Conservation (phyloP, 2,888 invertebrate species). For the Branchinecta sandiegonensis region DNA sequence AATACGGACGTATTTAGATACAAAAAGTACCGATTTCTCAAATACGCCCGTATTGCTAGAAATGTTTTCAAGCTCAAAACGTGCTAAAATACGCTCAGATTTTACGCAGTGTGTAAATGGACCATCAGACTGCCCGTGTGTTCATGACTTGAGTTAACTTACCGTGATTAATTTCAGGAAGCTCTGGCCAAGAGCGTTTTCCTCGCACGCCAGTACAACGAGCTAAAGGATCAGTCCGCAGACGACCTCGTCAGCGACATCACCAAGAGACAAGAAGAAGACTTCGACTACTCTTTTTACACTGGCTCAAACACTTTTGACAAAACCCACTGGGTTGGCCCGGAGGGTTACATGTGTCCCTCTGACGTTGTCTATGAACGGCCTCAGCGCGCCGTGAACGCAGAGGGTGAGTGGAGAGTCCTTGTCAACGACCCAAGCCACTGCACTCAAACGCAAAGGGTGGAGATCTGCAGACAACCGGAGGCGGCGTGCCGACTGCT, state of each 20-base stretch:
- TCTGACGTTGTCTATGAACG: constrained; percentile 27
- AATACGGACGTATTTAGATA: no score
- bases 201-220: constrained; percentile 29
- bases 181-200: constrained; percentile 27
- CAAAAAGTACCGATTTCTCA: no score
- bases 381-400: constrained; percentile 26
- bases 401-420: constrained; percentile 27
- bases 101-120: no score
- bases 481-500: constrained; percentile 28
- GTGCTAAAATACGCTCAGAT: no score
- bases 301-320: constrained; percentile 29
- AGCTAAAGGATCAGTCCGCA: constrained; percentile 29
- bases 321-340: constrained; percentile 29
- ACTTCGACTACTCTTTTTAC: constrained; percentile 29
- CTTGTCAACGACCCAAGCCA: constrained; percentile 26
- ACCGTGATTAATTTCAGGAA: constrained; percentile 19
- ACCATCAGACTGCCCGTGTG: no score
- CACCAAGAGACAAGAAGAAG: constrained; percentile 27
- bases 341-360: constrained; percentile 30
- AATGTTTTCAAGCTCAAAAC: no score
- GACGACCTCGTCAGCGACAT: constrained; percentile 29
- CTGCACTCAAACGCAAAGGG: constrained; percentile 26
- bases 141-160: no score
- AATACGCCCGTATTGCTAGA: no score
- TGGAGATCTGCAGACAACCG: constrained; percentile 28